Evolutionary conservation across 1,140 invertebrate species (phyloP).

Genomic region (Chironomus striatipennis): DNA sequence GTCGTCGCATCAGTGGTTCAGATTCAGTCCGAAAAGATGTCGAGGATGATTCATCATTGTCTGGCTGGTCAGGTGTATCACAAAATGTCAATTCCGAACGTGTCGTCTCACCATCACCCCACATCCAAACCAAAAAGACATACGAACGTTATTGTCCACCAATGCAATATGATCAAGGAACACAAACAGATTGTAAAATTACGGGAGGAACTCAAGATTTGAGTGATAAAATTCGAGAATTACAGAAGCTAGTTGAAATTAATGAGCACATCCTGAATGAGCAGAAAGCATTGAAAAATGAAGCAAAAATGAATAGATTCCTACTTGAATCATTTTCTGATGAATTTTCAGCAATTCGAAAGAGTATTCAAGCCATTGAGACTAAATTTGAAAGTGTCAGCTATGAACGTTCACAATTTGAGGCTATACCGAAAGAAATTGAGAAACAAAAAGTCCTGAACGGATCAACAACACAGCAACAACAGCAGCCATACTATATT

Average conservation of each 20-base stretch:
- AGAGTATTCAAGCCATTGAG: neutral
- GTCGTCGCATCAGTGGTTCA: constrained; percentile 3
- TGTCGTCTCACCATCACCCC: neutral
- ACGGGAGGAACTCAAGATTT: neutral
- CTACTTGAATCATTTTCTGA: neutral
- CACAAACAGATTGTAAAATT: neutral
- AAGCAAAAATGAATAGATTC: neutral
- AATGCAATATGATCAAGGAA: constrained; percentile 15
- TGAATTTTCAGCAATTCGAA: constrained; percentile 5
- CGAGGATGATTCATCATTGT: neutral
- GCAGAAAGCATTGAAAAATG: neutral
- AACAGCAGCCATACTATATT: neutral
- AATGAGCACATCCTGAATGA: constrained; percentile 18
- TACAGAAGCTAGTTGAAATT: neutral
- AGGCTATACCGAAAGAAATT: neutral
- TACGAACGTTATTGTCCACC: constrained; percentile 2
- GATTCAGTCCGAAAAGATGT: neutral
- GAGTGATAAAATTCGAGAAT: neutral
- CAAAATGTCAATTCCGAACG: neutral
- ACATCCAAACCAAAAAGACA: neutral
- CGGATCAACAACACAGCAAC: neutral
- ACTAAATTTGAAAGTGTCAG: neutral
- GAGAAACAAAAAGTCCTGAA: neutral
- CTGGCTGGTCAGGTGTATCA: neutral
- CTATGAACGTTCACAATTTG: neutral